phyloP scores from a whole-genome alignment of 2,113 vertebrate species.

The Halichoeres trimaculatus region DNA sequence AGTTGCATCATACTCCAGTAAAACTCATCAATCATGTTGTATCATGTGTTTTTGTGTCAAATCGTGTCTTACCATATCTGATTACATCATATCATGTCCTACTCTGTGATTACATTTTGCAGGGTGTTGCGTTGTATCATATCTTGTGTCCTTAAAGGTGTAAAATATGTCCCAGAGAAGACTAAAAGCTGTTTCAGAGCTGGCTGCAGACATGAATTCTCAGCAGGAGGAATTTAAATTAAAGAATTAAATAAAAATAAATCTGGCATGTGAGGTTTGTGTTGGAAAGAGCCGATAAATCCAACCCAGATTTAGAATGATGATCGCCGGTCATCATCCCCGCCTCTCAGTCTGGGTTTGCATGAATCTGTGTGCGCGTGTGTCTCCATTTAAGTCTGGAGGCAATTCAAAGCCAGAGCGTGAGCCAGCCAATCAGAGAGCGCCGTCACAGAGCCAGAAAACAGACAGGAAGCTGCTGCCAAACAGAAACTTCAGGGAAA shows the following conservation, averaged over 20 bases:
- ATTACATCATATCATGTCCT: too few species aligned
- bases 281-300: background rate
- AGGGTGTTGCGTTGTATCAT: too few species aligned
- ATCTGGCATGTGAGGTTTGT: background rate
- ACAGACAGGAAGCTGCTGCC: conserved; percentile 14
- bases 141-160: too few species aligned
- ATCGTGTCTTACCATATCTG: too few species aligned
- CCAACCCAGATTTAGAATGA: background rate
- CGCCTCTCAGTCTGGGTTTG: conserved; percentile 2
- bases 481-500: conserved; percentile 14
- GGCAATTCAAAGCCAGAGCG: conserved; percentile 28
- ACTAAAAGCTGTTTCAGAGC: too few species aligned
- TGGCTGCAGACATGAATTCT: too few species aligned
- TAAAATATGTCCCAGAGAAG: too few species aligned
- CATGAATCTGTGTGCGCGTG: background rate
- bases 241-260: background rate
- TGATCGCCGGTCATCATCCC: background rate
- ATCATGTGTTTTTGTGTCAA: too few species aligned
- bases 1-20: too few species aligned
- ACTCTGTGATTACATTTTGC: too few species aligned
- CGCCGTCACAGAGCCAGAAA: conserved; percentile 10
- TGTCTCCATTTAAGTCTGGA: conserved; percentile 30
- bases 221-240: background rate
- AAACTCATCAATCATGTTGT: too few species aligned
- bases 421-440: conserved; percentile 43